A percentile compares a stretch with the other conserved stretches of the same genome.
Evolutionary conservation across 2,888 invertebrate genomes (phyloP).

Genomic region (Bugula neritina): DNA sequence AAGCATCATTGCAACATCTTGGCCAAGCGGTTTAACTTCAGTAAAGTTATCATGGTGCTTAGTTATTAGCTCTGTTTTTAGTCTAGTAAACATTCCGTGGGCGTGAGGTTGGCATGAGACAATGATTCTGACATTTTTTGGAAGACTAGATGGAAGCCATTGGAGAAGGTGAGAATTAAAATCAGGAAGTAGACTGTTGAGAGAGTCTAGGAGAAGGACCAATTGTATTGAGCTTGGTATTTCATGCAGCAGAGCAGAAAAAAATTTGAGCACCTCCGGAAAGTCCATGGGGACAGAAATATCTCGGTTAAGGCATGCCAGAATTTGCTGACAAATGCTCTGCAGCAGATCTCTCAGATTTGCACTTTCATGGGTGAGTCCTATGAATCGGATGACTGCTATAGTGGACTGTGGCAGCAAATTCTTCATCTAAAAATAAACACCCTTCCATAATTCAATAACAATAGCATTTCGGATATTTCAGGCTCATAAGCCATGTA

Average conservation of each 20-base stretch:
- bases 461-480: no score
- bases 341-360: conserved; percentile 42
- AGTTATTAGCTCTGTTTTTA: conserved; percentile 34
- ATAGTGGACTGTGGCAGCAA: conserved; percentile 27
- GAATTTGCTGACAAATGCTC: conserved; percentile 41
- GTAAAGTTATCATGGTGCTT: conserved; percentile 31
- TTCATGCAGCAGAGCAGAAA: conserved; percentile 36
- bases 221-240: conserved; percentile 39
- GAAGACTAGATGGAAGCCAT: conserved; percentile 39
- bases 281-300: conserved; percentile 36
- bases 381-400: conserved; percentile 40
- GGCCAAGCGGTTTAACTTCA: conserved; percentile 29
- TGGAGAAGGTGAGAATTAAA: conserved; percentile 31
- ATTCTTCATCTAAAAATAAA: conserved; percentile 12
- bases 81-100: conserved; percentile 35
- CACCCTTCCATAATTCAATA: no score
- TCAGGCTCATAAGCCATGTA: no score
- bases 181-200: conserved; percentile 33
- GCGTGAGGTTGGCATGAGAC: conserved; percentile 37
- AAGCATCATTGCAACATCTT: conserved; percentile 27
- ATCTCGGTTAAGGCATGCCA: conserved; percentile 33
- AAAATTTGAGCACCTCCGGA: conserved; percentile 39
- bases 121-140: conserved; percentile 44
- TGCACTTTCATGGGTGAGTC: conserved; percentile 37
- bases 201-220: conserved; percentile 36